Evolutionary conservation across 2,797 vertebrate species (phyloP).

Genomic region (Danio aesculapii): DNA sequence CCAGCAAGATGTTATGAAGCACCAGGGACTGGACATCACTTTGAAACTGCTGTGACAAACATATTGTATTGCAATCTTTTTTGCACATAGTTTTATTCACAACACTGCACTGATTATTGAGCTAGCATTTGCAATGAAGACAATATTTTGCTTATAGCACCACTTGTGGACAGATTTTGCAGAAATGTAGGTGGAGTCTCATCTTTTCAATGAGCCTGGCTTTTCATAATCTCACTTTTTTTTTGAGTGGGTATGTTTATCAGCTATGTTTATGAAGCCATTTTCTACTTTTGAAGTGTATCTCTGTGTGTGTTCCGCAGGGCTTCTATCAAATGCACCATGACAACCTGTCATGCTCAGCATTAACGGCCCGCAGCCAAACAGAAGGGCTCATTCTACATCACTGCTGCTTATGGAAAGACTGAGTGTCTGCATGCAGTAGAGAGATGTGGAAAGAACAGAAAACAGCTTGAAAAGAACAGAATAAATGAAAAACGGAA

Average conservation of each 20-base stretch:
- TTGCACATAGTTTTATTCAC: too few relatives aligned
- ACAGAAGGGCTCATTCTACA: conserved; percentile 70
- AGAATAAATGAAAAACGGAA: background rate
- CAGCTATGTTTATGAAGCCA: conserved; percentile 10
- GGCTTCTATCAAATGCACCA: conserved; percentile 74
- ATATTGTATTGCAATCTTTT: too few relatives aligned
- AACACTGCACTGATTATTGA: too few relatives aligned
- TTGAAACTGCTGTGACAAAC: too few relatives aligned
- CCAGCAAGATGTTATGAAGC: too few relatives aligned
- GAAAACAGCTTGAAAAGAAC: background rate
- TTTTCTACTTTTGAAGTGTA: conserved; percentile 29
- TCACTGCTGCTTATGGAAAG: conserved; percentile 1
- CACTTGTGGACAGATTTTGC: too few relatives aligned
- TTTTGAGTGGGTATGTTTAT: conserved; percentile 17
- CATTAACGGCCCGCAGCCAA: conserved; percentile 69
- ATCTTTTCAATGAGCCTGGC: background rate
- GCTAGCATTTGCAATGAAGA: too few relatives aligned
- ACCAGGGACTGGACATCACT: too few relatives aligned
- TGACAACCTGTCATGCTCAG: conserved; percentile 75
- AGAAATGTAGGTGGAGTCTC: too few relatives aligned
- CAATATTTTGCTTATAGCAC: too few relatives aligned
- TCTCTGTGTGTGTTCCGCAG: conserved; percentile 46
- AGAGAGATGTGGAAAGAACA: background rate
- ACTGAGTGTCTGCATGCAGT: background rate
- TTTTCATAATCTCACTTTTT: background rate